Evolutionary conservation across 2,888 invertebrate genomes (phyloP), one percentile per base, ranked within the genome.

Genomic region (Polyommatus iphigenia): DNA sequence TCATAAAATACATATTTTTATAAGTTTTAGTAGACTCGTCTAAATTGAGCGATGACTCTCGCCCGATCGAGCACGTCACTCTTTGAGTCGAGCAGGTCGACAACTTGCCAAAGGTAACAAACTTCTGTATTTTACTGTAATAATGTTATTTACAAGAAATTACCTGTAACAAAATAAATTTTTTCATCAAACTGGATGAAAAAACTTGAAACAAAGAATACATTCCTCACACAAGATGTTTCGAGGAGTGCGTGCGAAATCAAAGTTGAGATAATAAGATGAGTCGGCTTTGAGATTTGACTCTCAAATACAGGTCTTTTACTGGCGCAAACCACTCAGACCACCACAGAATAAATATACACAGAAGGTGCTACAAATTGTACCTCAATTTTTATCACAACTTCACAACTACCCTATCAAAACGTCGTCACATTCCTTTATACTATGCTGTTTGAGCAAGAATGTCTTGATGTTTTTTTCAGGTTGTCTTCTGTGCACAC

Each of bases 1-100:
- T 67, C 67, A 67, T 67, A 15, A 67, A 67, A 67, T 67, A 67
- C 67, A 29, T 67, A 29, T 67, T 29, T 13, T 29, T 32, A 29
- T 18, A 32, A 67, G 29, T 67, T 20, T 62, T 20, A 13, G 24
- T 20, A 62, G 62, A 20, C 59, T 67, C 62, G 62, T 62, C 62
- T 62, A 62, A 62, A 20, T 13, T 13, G 13, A 29, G 62, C 62
- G 29, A 67, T 13, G 62, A 8, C 10, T 24, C 24, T 62, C 62
- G 62, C 24, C 62, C 1, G 24, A 32, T 29, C 15, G 15, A 6
- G 67, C 5, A 29, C 15, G 32, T 29, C 29, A 67, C 29, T 29
- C 67, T 32, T 24, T 13, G n/a, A 59, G 59, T 62, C 36, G 59
- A 20, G 8, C 59, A 29, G 67, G 24, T 67, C 29, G 29, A 29